Base-by-base conservation (phyloP, 1,140 invertebrate species). In the Drosophila persimilis region DNA sequence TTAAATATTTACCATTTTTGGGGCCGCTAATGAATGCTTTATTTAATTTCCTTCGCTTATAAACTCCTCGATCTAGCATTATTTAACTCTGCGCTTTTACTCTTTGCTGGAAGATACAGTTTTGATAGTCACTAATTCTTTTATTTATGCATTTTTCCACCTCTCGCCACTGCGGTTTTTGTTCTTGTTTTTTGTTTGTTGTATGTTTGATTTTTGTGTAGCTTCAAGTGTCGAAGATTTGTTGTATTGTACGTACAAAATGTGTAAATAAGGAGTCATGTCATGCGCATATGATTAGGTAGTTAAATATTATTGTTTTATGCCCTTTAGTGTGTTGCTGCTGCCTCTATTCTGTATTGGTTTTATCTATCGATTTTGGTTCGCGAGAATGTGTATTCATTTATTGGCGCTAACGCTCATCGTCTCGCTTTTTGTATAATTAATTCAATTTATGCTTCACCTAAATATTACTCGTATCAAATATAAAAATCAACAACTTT, bases 401-500 rank as follows among this genome's bases (percentile, higher is more conserved):
- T 78, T 72, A 59, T 61, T 62, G 57, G 70, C 60, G 58, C 51
- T 62, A 57, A 61, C 64, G 65, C 48, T 73, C 53, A 51, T 61
- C 61, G 45, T 45, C 39, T 77, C 72, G 51, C 52, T 76, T 79
- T 73, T 79, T 88, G 83, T 88, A 88, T 88, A 88, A 83, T 88
- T 88, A 83, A 83, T 88, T 88, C 78, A 88, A 88, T 88, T 86
- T 79, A 89, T 88, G 75, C 78, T 76, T 88, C 84, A 73, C 83
- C 83, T 88, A 88, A 88, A 88, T 88, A 88, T 91, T 85, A 91
- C 74, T 91, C 90, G 90, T 91, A 91, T 91, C 90, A 91, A 91
- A 91, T 91, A 91, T 91, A 91, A 91, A 91, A 91, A 91, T 90
- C 90, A 91, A 91, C 90, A 91, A 91, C 77, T 69, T 89, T 90